phyloP scores from a whole-genome alignment of 2,888 invertebrate genomes.

The Caenorhabditis wallacei region DNA sequence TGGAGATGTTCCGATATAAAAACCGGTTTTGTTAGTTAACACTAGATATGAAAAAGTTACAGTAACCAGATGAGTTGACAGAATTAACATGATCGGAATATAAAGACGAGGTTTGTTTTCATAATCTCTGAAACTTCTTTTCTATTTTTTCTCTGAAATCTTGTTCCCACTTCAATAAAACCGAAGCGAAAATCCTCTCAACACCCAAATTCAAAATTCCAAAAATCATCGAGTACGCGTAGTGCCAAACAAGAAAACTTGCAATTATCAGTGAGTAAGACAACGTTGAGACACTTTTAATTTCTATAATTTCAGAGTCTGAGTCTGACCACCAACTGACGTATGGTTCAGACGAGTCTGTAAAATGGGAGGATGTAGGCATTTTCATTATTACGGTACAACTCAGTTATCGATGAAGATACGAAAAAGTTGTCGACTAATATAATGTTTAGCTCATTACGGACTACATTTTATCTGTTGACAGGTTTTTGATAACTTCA shows the following conservation, averaged over 20 bases:
- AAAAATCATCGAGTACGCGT: slow-evolving; percentile 49
- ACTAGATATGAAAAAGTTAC: slow-evolving; percentile 24
- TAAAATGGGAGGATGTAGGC: neutral
- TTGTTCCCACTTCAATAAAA: slow-evolving; percentile 25
- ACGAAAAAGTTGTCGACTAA: too few species aligned
- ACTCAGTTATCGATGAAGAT: too few species aligned
- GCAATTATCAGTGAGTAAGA: slow-evolving; percentile 16
- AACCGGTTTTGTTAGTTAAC: slow-evolving; percentile 26
- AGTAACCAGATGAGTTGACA: slow-evolving; percentile 18
- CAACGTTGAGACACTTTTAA: neutral
- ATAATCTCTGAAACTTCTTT: slow-evolving; percentile 28
- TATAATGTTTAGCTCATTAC: too few species aligned
- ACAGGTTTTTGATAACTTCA: too few species aligned
- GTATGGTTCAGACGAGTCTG: slow-evolving; percentile 19
- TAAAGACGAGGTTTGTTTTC: slow-evolving; percentile 20
- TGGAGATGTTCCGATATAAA: slow-evolving; percentile 33
- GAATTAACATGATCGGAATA: slow-evolving; percentile 5
- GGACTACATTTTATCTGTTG: too few species aligned
- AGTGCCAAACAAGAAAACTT: slow-evolving; percentile 52
- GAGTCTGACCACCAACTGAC: slow-evolving; percentile 39
- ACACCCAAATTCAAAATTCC: slow-evolving; percentile 49
- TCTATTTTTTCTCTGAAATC: neutral
- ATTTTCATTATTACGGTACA: too few species aligned
- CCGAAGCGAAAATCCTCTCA: slow-evolving; percentile 33
- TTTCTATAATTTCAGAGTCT: slow-evolving; percentile 8